phyloP scores from a whole-genome alignment of 2,888 invertebrate species.

The Eupithecia subfuscata region DNA sequence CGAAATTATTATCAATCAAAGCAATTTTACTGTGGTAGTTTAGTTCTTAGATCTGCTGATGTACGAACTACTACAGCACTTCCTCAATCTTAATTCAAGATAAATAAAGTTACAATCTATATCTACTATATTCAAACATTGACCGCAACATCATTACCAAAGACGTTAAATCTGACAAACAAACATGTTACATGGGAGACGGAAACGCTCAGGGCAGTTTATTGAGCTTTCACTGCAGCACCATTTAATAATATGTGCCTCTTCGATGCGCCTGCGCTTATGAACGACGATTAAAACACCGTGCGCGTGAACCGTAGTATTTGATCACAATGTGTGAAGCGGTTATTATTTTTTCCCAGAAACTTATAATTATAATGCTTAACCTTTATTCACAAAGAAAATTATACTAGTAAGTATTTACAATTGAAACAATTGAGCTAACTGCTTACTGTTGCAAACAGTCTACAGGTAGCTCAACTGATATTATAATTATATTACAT shows the following conservation, averaged over 20 bases:
- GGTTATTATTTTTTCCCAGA: background rate
- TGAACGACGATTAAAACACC: conserved; percentile 71
- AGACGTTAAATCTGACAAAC: conserved; percentile 25
- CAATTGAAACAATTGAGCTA: too few species aligned
- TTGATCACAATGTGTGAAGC: conserved; percentile 33
- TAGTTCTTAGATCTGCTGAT: too few species aligned
- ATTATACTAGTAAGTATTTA: too few species aligned
- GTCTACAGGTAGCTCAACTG: too few species aligned
- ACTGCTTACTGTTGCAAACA: too few species aligned
- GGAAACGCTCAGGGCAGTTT: conserved; percentile 49
- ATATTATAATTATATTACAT: too few species aligned
- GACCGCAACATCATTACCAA: conserved; percentile 39
- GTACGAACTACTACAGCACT: too few species aligned
- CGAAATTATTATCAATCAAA: background rate
- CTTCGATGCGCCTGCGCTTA: conserved; percentile 68
- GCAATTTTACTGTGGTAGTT: too few species aligned
- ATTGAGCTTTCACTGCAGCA: conserved; percentile 63
- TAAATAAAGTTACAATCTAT: background rate
- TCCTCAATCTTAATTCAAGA: background rate
- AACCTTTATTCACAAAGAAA: too few species aligned
- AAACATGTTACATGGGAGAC: conserved; percentile 35
- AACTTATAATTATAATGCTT: too few species aligned
- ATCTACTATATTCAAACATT: conserved; percentile 6
- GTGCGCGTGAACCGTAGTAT: conserved; percentile 51
- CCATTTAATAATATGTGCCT: conserved; percentile 17